Evolutionary conservation across 1,140 invertebrate species (phyloP), one percentile per base, ranked within the genome.

Genomic region (Hyles euphorbiae): DNA sequence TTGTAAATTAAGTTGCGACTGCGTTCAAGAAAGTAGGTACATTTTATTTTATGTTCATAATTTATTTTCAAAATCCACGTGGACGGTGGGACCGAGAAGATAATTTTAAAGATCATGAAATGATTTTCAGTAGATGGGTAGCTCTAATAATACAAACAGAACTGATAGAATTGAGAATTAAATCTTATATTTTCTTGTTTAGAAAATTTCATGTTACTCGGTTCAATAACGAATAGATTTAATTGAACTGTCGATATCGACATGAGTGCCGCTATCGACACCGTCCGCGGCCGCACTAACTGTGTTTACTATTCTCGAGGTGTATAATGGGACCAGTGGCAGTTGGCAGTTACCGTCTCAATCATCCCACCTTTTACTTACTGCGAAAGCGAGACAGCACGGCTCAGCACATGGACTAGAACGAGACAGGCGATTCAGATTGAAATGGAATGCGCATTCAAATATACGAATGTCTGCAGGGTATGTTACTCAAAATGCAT

Each of bases 321-420:
- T 68, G 78, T 76, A 79, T 85, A 85, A 87, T 86, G 84, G 78
- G 80, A 77, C 75, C 82, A 83, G 84, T 88, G 85, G 77, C 85
- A 88, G 85, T 88, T 85, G 85, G 73, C 83, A 85, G 83, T 88
- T 81, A 80, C 78, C 70, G 76, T 85, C 85, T 85, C 82, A 88
- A 88, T 85, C 82, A 83, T 77, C 70, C 80, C 76, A 86, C 78
- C 84, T 87, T 84, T 76, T 82, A 85, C 83, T 88, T 81, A 75
- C 62, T 36, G 71, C 51, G n/a, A 56, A 73, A 88, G 58, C 56
- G 74, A 70, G 85, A 82, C 48, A 34, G 52, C 57, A n/a, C 34
- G 50, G 63, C 22, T 2, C 8, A 2, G 7, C 11, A 10, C 45
- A 8, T 43, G 32, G 8, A 61, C 46, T 2, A 53, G 70, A 81